Percentiles rank a stretch among this genome's conserved stretches.
Evolutionary conservation across 2,888 invertebrate genomes (phyloP).

Genomic region (Orthonychiurus folsomi): DNA sequence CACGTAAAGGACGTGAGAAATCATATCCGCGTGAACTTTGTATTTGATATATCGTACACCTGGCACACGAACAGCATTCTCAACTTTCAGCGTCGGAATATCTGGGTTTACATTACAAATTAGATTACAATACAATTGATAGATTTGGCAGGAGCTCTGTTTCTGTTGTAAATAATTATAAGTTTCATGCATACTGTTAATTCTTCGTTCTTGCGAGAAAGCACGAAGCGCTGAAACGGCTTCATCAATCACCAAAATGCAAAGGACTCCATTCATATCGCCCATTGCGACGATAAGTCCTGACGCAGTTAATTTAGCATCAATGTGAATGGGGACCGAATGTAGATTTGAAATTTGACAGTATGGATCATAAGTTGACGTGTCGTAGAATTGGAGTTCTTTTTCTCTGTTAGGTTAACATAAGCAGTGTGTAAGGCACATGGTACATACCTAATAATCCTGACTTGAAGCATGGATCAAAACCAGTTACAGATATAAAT

Average conservation of each 20-base stretch:
- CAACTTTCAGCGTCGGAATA: slow-evolving; percentile 20
- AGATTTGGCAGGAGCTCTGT: neutral
- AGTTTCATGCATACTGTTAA: slow-evolving; percentile 16
- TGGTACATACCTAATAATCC: no score
- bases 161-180: slow-evolving; percentile 7
- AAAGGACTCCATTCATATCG: slow-evolving; percentile 20
- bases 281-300: slow-evolving; percentile 22
- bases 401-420: slow-evolving; percentile 17
- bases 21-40: slow-evolving; percentile 24
- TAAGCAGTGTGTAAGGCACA: neutral
- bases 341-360: slow-evolving; percentile 19
- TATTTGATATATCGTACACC: slow-evolving; percentile 20
- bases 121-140: neutral
- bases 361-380: slow-evolving; percentile 23
- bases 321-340: slow-evolving; percentile 21
- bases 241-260: slow-evolving; percentile 17
- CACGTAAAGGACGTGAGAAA: slow-evolving; percentile 17
- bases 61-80: slow-evolving; percentile 17
- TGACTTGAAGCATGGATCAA: neutral
- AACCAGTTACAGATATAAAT: slow-evolving; percentile 5
- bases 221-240: slow-evolving; percentile 18
- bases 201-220: slow-evolving; percentile 22
- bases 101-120: no score
- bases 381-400: slow-evolving; percentile 26
- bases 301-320: slow-evolving; percentile 17